Evolutionary conservation across 1,140 invertebrate species (phyloP).

Genomic region (Gryon sp.): DNA sequence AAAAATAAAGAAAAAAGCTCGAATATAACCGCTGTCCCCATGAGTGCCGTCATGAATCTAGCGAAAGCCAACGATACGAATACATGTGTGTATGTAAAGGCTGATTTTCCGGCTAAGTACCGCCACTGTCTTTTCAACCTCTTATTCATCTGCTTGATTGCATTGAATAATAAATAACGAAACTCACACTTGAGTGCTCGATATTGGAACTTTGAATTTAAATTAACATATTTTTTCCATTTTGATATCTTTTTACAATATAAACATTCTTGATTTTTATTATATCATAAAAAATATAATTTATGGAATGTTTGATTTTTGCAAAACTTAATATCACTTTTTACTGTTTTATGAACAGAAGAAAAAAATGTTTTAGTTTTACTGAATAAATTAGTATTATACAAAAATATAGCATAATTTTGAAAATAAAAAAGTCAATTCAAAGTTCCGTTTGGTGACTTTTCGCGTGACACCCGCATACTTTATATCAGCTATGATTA

Average conservation of each 20-base stretch:
- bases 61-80: conserved; percentile 72
- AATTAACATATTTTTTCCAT: no score
- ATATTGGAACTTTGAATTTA: no score
- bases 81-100: conserved; percentile 54
- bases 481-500: conserved; percentile 19
- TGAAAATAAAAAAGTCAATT: conserved; percentile 5
- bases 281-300: no score
- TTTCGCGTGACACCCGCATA: conserved; percentile 17
- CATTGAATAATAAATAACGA: no score
- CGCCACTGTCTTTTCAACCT: conserved; percentile 47
- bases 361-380: no score
- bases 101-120: conserved; percentile 18
- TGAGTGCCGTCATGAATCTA: conserved; percentile 64
- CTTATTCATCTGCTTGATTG: background rate
- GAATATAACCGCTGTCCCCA: conserved; percentile 50
- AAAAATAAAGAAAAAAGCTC: conserved; percentile 57
- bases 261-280: no score
- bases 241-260: no score
- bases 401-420: background rate
- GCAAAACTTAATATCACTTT: no score
- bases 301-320: no score
- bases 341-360: no score
- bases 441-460: conserved; percentile 12
- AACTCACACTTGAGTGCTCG: no score
- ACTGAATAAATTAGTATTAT: no score